These are phyloP conservation scores for Drosophila emarginata DNA, from an alignment of 2,888 invertebrate genomes.

Conservation along the genomic window DNA sequence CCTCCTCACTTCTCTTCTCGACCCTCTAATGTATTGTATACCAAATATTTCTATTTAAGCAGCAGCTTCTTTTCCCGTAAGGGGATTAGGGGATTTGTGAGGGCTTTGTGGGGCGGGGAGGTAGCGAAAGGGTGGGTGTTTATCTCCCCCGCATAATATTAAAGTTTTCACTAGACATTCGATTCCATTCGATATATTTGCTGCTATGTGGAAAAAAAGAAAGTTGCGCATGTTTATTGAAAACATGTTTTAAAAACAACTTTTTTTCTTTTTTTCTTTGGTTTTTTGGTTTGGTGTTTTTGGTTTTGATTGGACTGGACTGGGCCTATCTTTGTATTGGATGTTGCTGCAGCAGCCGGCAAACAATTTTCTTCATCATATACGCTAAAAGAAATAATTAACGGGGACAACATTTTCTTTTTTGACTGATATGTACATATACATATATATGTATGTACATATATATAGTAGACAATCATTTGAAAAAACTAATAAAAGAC, in stretches of 20 bases:
- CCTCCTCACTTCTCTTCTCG: not conserved
- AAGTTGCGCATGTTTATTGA: slow-evolving; percentile 71
- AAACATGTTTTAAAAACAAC: slow-evolving; percentile 61
- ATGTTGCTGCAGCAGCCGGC: slow-evolving; percentile 6
- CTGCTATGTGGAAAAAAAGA: slow-evolving; percentile 49
- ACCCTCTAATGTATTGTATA: not conserved
- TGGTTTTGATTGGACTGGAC: slow-evolving; percentile 10
- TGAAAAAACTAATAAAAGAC: no score
- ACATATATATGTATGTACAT: no score
- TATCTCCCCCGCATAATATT: not conserved
- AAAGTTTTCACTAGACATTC: slow-evolving; percentile 30
- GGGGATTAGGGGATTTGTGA: not conserved
- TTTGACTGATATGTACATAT: no score
- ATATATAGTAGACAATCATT: no score
- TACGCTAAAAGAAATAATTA: not conserved
- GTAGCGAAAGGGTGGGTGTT: not conserved
- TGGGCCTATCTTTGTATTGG: slow-evolving; percentile 27
- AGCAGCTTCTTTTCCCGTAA: slow-evolving; percentile 3
- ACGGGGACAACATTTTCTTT: not conserved
- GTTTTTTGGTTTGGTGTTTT: not conserved
- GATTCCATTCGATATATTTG: slow-evolving; percentile 23
- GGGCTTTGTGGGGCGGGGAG: not conserved
- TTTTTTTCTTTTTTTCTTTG: slow-evolving; percentile 11
- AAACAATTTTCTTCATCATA: not conserved
- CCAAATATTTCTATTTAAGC: not conserved